Conservation (phyloP, 2,888 invertebrate species). For the Cheilosia vulpina region DNA sequence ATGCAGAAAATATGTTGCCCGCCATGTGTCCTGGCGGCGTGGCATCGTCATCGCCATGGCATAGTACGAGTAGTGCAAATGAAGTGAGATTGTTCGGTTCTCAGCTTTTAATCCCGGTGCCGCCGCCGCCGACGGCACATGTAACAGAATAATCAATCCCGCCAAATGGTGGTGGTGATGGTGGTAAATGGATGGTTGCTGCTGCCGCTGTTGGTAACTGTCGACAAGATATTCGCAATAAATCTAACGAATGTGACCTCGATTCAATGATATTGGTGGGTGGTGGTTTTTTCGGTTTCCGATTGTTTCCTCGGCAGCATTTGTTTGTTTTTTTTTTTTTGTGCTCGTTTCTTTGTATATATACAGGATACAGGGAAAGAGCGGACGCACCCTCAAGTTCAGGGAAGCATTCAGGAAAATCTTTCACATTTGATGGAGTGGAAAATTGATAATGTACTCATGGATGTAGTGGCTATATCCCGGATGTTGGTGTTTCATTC, state of each 20-base stretch:
- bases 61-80: constrained; percentile 17
- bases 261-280: constrained; percentile 66
- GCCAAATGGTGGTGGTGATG: constrained; percentile 21
- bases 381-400: constrained; percentile 50
- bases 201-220: constrained; percentile 50
- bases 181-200: constrained; percentile 30
- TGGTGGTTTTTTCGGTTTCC: constrained; percentile 49
- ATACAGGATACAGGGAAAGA: neutral
- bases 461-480: constrained; percentile 76
- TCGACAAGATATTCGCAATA: constrained; percentile 73
- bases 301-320: constrained; percentile 55
- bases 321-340: constrained; percentile 15
- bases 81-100: constrained; percentile 59
- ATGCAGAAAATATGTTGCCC: constrained; percentile 75
- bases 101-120: constrained; percentile 70
- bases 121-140: constrained; percentile 63
- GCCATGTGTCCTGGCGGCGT: constrained; percentile 67
- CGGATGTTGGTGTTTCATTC: constrained; percentile 73
- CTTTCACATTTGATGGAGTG: constrained; percentile 75
- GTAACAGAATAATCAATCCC: constrained; percentile 71
- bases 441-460: constrained; percentile 77
- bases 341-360: constrained; percentile 25
- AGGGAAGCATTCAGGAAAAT: constrained; percentile 44
- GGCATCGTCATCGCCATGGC: neutral
- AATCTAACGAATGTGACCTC: constrained; percentile 74